Percentiles rank a stretch among this genome's conserved stretches.
phyloP scores from a whole-genome alignment of 2,113 vertebrate genomes.

The Etheostoma spectabile region DNA sequence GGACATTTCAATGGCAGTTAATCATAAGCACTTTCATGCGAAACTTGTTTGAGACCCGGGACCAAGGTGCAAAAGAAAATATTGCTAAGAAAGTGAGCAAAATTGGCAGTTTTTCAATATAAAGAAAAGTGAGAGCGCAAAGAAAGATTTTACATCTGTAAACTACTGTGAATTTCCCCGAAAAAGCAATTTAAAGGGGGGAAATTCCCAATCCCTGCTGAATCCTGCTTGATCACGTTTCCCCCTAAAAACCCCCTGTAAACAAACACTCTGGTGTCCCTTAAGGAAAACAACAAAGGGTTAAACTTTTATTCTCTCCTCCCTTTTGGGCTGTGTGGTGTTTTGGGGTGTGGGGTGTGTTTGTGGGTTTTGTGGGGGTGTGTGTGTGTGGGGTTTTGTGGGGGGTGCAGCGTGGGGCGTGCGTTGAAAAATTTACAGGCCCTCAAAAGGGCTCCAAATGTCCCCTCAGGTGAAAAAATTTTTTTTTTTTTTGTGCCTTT shows the following conservation, averaged over 20 bases:
- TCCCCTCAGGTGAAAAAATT: no score
- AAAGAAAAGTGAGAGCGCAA: neutral
- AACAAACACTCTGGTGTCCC: slow-evolving; percentile 21
- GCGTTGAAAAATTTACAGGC: no score
- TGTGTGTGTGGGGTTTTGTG: slow-evolving; percentile 19
- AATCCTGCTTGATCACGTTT: neutral
- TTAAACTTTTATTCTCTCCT: no score
- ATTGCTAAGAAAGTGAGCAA: neutral
- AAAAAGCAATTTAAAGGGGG: slow-evolving; percentile 13
- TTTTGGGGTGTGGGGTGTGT: no score
- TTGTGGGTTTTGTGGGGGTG: slow-evolving; percentile 20
- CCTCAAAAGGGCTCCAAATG: no score
- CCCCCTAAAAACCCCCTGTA: slow-evolving; percentile 34
- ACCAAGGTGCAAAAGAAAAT: neutral
- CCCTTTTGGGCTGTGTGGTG: no score
- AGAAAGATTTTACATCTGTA: neutral
- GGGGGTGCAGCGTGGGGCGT: no score
- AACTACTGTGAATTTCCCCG: neutral
- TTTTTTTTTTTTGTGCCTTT: no score
- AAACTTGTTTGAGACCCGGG: neutral
- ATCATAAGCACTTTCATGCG: rapidly evolving
- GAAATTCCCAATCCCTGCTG: no score
- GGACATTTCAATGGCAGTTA: no score
- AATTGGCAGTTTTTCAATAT: neutral
- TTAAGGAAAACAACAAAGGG: slow-evolving; percentile 35